Evolutionary conservation across 53 echinoderm and acorn worm genomes (phyloP).

Genomic region (Temnopleurus reevesii): DNA sequence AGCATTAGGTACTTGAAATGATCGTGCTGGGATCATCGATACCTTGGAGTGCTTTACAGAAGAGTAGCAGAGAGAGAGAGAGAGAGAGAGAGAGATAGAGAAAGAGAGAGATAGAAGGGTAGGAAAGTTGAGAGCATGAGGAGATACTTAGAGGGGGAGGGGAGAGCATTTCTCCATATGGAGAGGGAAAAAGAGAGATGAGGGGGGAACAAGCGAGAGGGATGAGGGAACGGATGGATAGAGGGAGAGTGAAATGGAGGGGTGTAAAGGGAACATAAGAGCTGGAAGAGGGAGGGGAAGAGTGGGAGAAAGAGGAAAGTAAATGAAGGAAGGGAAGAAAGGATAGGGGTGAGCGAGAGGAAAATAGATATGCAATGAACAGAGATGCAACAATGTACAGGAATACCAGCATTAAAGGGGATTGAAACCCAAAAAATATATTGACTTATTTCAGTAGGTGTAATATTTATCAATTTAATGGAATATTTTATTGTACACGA

Average conservation of each 20-base stretch:
- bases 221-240: background rate
- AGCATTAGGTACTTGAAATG: background rate
- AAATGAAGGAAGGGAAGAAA: too few species aligned
- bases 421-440: too few species aligned
- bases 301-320: too few species aligned
- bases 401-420: background rate
- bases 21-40: background rate
- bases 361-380: background rate
- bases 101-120: background rate
- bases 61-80: too few species aligned
- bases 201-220: background rate
- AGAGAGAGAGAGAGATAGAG: background rate
- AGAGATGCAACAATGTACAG: background rate
- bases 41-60: background rate
- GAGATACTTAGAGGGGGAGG: background rate
- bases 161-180: too few species aligned
- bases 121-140: background rate
- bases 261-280: too few species aligned
- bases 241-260: too few species aligned
- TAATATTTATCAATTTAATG: too few species aligned
- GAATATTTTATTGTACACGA: too few species aligned
- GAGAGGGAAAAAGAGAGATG: background rate
- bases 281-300: too few species aligned
- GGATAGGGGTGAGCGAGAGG: background rate
- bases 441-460: too few species aligned